Base-by-base conservation (phyloP, 53 echinoderm and acorn worm genomes). In the Arbacia lixula region DNA sequence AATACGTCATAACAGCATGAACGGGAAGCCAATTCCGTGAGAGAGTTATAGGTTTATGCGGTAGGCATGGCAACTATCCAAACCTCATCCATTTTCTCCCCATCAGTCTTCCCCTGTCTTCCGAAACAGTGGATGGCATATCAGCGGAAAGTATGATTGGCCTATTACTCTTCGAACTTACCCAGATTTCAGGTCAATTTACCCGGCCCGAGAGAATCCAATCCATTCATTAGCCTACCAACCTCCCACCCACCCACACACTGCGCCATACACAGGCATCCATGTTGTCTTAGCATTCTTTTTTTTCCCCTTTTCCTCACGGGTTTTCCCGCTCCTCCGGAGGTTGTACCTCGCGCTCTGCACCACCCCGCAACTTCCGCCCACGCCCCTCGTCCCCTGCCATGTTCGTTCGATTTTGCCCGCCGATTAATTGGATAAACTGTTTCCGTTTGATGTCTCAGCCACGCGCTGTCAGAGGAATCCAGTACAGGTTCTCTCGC, bases 381-480 rank as follows among this genome's bases (percentile, higher is more conserved):
- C 74, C 74, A 74, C 74, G 74, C 20, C 26, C 34, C 19, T 12
- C 16, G 33, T 53, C 35, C 58, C 74, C 49, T 74, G 74, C 74
- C 74, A 74, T 74, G 74, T 74, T 74, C 52, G 51, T 74, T 74
- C 74, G 74, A 74, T 74, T 52, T 74, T 74, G 51, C 52, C 53
- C 2, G 42, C 51, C 52, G 51, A 53, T 74, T 74, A 74, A 74
- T 74, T 74, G 74, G 74, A 74, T 74, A 74, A 74, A 74, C 32
- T 74, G 74, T 53, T 74, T 74, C 74, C 74, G 74, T 74, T 74
- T 74, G 74, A 74, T 74, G 74, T 74, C 74, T 74, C 74, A 74
- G 74, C 74, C 74, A 51, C 17, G 74, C 46, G 14, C 74, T 74
- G 53, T 74, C 74, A 74, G 52, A 51, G 51, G 74, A 74, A 74